Base-by-base conservation (phyloP, 1,140 invertebrate species). In the Drosophila parabipectinata region DNA sequence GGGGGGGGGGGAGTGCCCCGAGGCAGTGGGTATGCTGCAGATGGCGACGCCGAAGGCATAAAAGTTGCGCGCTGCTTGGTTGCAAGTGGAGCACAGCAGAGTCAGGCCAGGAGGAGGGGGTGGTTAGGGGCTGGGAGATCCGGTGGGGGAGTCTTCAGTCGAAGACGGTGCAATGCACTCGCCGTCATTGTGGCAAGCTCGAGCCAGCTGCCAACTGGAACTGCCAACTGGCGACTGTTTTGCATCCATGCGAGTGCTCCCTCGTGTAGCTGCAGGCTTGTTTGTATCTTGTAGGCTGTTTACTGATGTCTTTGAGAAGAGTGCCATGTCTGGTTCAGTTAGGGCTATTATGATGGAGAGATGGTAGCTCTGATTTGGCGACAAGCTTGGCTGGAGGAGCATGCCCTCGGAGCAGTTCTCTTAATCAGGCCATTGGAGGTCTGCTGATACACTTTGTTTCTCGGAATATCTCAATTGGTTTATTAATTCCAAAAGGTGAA, bases 41-140 rank as follows among this genome's bases (percentile, higher is more conserved):
- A 67, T 59, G 72, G 72, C 72, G 72, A 75, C 62, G 57, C 44
- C 34, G 56, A 74, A 79, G 81, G 72, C 80, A 84, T 85, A 80
- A 77, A 84, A 85, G 73, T 85, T 85, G 77, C 78, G 60, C 82
- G 41, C 84, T 87, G 78, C 79, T 81, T 81, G 68, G 67, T 74
- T 75, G 77, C 77, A 84, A 69, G 73, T 84, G 72, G 78, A 87
- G 77, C 77, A 82, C 60, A 66, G 62, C 47, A 50, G 62, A 10
- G 18, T 14, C n/a, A 9, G 21, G 26, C 5, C 26, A 47, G 21
- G 7, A 2, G 47, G 50, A 5, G 9, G 28, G 1, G 14, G 3
- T 15, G 15, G 18, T 18, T 18, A 18, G 18, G 18, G 18, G 9
- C 10, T 24, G 37, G 44, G 41, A 3, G 41, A 1, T 44, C 41